Conservation (phyloP, 1,140 invertebrate genomes). For the Trachymyrmex cornetzi region DNA sequence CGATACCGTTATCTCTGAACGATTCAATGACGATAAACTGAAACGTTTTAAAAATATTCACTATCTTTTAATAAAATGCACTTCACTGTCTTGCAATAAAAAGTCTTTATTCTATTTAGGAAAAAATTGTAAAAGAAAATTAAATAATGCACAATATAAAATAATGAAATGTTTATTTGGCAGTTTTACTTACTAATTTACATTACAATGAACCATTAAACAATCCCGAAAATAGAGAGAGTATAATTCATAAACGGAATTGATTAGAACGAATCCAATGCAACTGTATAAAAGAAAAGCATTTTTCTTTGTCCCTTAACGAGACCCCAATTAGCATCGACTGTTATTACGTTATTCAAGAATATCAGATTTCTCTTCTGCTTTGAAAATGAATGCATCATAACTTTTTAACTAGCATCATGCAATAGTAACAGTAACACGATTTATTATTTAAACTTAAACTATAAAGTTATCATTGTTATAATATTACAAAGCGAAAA, state of each 20-base stretch:
- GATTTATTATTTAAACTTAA: slow-evolving; percentile 9
- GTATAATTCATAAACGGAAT: slow-evolving; percentile 17
- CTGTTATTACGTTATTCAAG: slow-evolving; percentile 43
- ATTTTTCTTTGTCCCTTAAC: slow-evolving; percentile 33
- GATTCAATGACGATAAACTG: background rate
- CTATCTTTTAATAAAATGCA: background rate
- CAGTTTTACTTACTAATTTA: background rate
- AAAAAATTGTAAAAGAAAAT: background rate
- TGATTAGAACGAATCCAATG: slow-evolving; percentile 12
- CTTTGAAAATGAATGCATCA: slow-evolving; percentile 7
- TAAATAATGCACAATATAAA: background rate
- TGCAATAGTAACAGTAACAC: background rate
- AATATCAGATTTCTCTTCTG: slow-evolving; percentile 38
- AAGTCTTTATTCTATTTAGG: background rate
- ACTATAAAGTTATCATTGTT: slow-evolving; percentile 7
- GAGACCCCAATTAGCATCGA: slow-evolving; percentile 52
- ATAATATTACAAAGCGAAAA: background rate
- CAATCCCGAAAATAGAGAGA: background rate
- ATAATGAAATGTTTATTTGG: background rate
- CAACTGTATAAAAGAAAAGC: slow-evolving; percentile 38
- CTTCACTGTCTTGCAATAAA: background rate
- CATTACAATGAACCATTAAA: background rate
- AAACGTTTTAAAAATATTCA: background rate
- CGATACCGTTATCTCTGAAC: slow-evolving; percentile 28
- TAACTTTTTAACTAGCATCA: slow-evolving; percentile 3